phyloP scores from a whole-genome alignment of 2,113 vertebrate genomes.

The Butastur rufipennis region DNA sequence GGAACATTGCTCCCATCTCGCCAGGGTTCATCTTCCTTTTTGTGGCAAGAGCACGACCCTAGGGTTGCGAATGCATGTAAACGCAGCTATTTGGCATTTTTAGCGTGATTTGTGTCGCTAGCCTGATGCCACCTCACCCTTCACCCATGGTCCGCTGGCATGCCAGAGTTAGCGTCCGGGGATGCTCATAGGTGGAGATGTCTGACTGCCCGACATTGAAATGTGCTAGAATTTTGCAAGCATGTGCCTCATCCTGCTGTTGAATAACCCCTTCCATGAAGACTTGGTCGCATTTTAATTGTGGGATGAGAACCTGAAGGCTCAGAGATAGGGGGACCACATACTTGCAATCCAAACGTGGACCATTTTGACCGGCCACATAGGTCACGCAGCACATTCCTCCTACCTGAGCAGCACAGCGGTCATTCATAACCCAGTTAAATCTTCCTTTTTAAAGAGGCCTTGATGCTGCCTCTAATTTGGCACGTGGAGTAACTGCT shows the following conservation, averaged over 20 bases:
- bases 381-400: background rate
- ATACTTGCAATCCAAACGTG: background rate
- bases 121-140: slow-evolving; percentile 19
- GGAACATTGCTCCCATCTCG: slow-evolving; percentile 7
- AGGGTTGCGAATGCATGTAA: background rate
- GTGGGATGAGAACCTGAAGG: background rate
- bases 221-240: background rate
- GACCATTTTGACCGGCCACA: background rate
- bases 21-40: slow-evolving; percentile 32
- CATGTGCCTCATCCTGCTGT: background rate
- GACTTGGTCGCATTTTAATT: background rate
- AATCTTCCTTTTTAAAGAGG: background rate
- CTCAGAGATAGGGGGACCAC: background rate
- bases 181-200: background rate
- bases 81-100: slow-evolving; percentile 26
- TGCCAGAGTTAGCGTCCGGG: background rate
- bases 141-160: fast-evolving
- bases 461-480: background rate
- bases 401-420: background rate
- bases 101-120: slow-evolving; percentile 27
- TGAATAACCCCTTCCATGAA: background rate
- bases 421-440: background rate
- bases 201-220: background rate
- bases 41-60: slow-evolving; percentile 33
- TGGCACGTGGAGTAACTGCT: slow-evolving; percentile 19